Percentiles rank a stretch among this genome's conserved stretches.
Evolutionary conservation across 1,140 invertebrate genomes (phyloP).

Genomic region (Nasonia vitripennis): DNA sequence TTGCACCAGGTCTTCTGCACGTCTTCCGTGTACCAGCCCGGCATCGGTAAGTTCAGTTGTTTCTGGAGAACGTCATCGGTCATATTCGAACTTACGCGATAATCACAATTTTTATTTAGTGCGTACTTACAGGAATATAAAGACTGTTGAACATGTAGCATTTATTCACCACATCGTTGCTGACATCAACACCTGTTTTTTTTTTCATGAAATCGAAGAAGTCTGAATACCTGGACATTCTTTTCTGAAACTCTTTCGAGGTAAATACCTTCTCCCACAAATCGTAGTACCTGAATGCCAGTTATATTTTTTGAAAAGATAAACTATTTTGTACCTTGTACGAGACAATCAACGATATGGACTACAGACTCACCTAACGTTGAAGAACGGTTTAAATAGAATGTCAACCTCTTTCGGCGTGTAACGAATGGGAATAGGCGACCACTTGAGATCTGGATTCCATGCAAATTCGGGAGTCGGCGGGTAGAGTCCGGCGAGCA

Average conservation of each 20-base stretch:
- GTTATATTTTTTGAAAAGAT: not conserved
- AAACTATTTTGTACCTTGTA: not conserved
- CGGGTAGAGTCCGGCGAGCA: constrained; percentile 73
- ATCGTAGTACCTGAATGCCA: not conserved
- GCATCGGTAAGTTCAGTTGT: not conserved
- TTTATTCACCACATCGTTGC: not conserved
- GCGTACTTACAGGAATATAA: not conserved
- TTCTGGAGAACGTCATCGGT: not conserved
- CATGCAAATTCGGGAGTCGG: constrained; percentile 54
- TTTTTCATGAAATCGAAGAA: constrained; percentile 7
- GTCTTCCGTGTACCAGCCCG: constrained; percentile 21
- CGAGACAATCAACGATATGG: no score
- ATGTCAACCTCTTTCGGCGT: not conserved
- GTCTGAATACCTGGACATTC: not conserved
- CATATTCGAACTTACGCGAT: not conserved
- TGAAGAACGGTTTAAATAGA: not conserved
- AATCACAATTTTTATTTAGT: not conserved
- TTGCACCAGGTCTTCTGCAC: not conserved
- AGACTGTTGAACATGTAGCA: not conserved
- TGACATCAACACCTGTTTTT: not conserved
- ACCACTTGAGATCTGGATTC: constrained; percentile 59
- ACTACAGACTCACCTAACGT: not conserved
- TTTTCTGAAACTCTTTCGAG: not conserved
- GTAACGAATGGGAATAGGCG: constrained; percentile 53
- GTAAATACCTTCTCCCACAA: not conserved